These are phyloP conservation scores for Varecia variegata DNA, from an alignment of 2,797 vertebrate genomes.

Conservation along the genomic window DNA sequence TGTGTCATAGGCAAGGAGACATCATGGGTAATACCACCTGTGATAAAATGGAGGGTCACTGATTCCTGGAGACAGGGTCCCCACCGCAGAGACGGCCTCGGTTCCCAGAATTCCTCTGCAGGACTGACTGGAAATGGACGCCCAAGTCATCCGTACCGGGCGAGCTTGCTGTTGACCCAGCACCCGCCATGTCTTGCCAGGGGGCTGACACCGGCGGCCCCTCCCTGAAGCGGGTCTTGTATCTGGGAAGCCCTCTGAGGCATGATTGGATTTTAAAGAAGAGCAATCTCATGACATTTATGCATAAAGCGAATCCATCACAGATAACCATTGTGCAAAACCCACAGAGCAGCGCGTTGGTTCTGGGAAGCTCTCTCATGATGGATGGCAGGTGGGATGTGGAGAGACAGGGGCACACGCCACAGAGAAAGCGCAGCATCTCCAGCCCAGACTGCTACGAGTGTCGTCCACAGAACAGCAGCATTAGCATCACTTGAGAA, in stretches of 20 bases:
- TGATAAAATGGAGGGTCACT: fast-evolving
- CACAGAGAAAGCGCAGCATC: neutral
- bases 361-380: neutral
- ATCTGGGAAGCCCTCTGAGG: neutral
- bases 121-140: neutral
- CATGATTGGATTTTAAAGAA: neutral
- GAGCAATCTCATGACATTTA: no score
- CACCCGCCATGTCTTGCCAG: fast-evolving
- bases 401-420: neutral
- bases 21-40: neutral
- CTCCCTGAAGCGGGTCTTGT: neutral
- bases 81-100: fast-evolving
- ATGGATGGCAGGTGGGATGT: fast-evolving
- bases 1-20: fast-evolving
- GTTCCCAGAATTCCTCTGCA: neutral
- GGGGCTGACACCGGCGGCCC: fast-evolving
- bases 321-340: neutral
- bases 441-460: neutral
- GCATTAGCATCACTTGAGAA: conserved; percentile 71
- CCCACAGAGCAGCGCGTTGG: fast-evolving
- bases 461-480: neutral
- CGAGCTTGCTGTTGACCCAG: fast-evolving
- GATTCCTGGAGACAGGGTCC: neutral
- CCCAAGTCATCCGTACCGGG: fast-evolving
- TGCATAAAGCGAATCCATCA: neutral